Base-by-base conservation (phyloP, 2,797 vertebrate genomes). In the Tenualosa thibaudeaui region DNA sequence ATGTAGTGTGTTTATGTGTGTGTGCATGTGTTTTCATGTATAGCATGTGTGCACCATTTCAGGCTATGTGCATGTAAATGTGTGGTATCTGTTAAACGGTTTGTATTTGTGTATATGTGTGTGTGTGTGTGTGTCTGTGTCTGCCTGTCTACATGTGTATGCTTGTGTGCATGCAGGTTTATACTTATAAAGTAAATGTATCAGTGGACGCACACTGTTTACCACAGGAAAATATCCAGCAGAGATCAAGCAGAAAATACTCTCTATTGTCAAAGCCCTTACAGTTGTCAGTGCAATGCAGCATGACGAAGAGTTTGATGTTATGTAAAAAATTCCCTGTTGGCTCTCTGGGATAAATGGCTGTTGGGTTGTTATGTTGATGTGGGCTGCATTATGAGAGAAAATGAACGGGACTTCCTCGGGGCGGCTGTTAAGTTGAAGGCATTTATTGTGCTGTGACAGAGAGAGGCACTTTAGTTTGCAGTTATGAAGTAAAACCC, bases 361-460 rank as follows among this genome's bases (percentile, higher is more conserved):
- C 19, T 78, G 37, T 75, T 19, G 17, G 65, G 65, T 71, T 37
- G 31, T 71, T 71, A 71, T 71, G 65, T 37, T 37, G 26, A 71
- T 71, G 24, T 13, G 31, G 60, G 65, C 65, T 5, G 65, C 65
- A 43, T 78, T 46, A 40, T 78, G 40, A 78, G 17, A 19, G 19
- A 19, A 71, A 71, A 71, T 71, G 17, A 71, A 37, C 31, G 31
- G 65, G 26, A 31, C 13, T 31, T 71, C 65, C 65, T 71, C 65
- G 2, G 65, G 65, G 65, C 26, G 3, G 31, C 26, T 71, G 65
- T 71, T 71, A 71, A 71, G 26, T 37, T 17, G 31, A 71, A 71
- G 65, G 65, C 65, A 71, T 71, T 71, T 71, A 71, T 71, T 13
- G 31, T 71, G 31, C 65, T 15, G 62, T 31, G 62, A 12, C 62